Conservation (phyloP, 2,113 vertebrate genomes). For the Pampusana beccarii region DNA sequence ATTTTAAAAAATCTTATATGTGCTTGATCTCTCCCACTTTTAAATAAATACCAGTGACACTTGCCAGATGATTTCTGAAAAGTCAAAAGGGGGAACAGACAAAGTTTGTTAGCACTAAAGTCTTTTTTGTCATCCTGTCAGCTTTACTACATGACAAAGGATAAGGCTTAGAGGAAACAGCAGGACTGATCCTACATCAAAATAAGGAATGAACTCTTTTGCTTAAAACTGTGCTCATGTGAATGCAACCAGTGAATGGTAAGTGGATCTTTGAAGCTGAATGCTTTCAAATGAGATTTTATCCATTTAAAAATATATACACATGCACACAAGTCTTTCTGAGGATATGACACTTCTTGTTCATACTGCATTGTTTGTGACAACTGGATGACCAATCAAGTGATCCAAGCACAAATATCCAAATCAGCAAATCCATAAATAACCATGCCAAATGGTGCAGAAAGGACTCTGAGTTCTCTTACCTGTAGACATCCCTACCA, state of each 20-base stretch:
- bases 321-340: not conserved
- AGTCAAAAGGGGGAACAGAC: not conserved
- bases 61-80: not conserved
- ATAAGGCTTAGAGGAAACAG: not conserved
- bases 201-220: constrained; percentile 6
- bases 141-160: not conserved
- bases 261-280: not conserved
- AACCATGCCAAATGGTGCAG: not conserved
- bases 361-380: not conserved
- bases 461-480: not conserved
- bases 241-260: not conserved
- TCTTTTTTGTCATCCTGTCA: not conserved
- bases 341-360: not conserved
- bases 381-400: not conserved
- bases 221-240: not conserved
- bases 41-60: not conserved
- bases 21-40: not conserved
- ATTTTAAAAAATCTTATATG: not conserved
- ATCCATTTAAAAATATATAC: not conserved
- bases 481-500: not conserved
- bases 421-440: not conserved
- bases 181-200: not conserved
- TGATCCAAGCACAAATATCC: not conserved
- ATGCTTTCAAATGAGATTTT: not conserved
- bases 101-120: constrained; percentile 1